These are phyloP conservation scores for Gastrophryne carolinensis DNA, from an alignment of 2,797 vertebrate genomes.

Conservation along the genomic window DNA sequence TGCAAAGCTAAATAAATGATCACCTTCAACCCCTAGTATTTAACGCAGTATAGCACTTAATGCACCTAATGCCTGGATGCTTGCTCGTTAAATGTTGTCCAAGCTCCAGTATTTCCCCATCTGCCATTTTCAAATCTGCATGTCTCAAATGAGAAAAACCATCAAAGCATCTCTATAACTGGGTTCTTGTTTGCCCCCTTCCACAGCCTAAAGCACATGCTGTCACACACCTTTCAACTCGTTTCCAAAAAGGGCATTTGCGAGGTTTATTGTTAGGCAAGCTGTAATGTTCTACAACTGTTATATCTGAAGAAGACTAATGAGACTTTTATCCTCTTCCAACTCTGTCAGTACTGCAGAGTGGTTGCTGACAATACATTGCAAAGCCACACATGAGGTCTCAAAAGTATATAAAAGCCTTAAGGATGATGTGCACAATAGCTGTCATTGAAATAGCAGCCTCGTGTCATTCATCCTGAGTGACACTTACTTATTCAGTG, in stretches of 20 bases:
- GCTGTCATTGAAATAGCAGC: slow-evolving; percentile 37
- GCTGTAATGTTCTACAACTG: not conserved
- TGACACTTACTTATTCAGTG: slow-evolving; percentile 25
- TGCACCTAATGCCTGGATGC: too few relatives aligned
- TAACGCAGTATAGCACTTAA: too few relatives aligned
- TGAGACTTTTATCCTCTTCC: slow-evolving; percentile 21
- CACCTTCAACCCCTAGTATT: too few relatives aligned
- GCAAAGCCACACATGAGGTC: slow-evolving; percentile 29
- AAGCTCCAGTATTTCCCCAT: too few relatives aligned
- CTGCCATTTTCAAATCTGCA: too few relatives aligned
- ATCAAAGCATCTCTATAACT: not conserved
- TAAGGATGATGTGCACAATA: slow-evolving; percentile 35
- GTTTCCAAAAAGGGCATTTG: not conserved
- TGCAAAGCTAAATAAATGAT: too few relatives aligned
- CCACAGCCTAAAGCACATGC: not conserved
- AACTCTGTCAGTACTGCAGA: slow-evolving; percentile 10
- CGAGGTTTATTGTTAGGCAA: not conserved
- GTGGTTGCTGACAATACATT: slow-evolving; percentile 35
- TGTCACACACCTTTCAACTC: not conserved
- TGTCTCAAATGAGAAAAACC: too few relatives aligned
- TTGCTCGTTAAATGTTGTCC: too few relatives aligned
- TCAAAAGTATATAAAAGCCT: slow-evolving; percentile 36
- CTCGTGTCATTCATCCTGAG: slow-evolving; percentile 39
- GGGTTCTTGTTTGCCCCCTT: not conserved
- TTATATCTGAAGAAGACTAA: slow-evolving; percentile 18